Evolutionary conservation across 2,797 vertebrate species (phyloP), one percentile per base, ranked within the genome.

Genomic region (Parotocinclus haroldoi): DNA sequence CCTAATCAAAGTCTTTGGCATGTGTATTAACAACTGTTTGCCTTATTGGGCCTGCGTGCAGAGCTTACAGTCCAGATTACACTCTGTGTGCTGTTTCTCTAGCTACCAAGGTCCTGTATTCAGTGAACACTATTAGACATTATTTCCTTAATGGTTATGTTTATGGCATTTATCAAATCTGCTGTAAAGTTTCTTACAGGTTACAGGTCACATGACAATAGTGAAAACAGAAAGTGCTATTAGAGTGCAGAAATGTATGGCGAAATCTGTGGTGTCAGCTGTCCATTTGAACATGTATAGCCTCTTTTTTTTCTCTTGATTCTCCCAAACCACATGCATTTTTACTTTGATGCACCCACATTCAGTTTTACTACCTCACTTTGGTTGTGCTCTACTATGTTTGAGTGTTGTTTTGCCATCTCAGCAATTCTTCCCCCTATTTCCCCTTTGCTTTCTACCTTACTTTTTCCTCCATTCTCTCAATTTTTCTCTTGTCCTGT

Each of bases 31-130:
- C 27, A 27, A 27, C n/a, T n/a, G n/a, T n/a, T n/a, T n/a, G 5
- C 27, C 27, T 27, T 27, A 5, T 5, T 27, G 52, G 71, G 72
- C 75, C 63, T 74, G 66, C 61, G 36, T 67, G 59, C 49, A 53
- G 55, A 58, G 68, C n/a, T n/a, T 69, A 75, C 77, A 75, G 78
- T 80, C 78, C 80, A 77, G 70, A 66, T 79, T 72, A 76, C 59
- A 66, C 70, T n/a, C 74, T 61, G 27, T 5, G 5, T 27, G 27
- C 27, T 27, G 27, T 27, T 27, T 27, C 27, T 27, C 27, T 5
- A 27, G 27, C 2, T 27, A 27, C 27, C 27, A 2, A 5, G 27
- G 27, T 27, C 27, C n/a, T n/a, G n/a, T n/a, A n/a, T n/a, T n/a
- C n/a, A n/a, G n/a, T n/a, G n/a, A n/a, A n/a, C n/a, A n/a, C n/a